Percentiles rank a stretch among this genome's conserved stretches.
Evolutionary conservation across 2,113 vertebrate genomes (phyloP).

Genomic region (Datnioides undecimradiatus): DNA sequence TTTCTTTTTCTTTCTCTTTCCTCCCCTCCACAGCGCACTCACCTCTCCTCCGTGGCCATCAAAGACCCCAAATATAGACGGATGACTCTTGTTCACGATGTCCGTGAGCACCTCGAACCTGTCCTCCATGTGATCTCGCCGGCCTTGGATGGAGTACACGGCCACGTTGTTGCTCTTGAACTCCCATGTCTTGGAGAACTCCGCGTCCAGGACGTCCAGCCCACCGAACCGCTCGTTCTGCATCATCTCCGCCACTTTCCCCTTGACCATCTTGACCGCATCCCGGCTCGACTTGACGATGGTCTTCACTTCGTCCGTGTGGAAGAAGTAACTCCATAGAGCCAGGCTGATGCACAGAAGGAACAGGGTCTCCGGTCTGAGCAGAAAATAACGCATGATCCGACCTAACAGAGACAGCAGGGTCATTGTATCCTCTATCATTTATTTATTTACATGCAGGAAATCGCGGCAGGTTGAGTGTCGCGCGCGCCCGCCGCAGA

Average conservation of each 20-base stretch:
- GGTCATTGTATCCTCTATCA: slow-evolving; percentile 99
- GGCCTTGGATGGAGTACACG: slow-evolving; percentile 98
- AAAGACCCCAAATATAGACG: slow-evolving; percentile 97
- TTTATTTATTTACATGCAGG: slow-evolving; percentile 83
- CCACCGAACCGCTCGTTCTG: slow-evolving; percentile 95
- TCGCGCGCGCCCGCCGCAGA: slow-evolving; percentile 52
- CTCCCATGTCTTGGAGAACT: slow-evolving; percentile 98
- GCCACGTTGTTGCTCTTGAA: slow-evolving; percentile 95
- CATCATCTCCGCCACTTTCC: slow-evolving; percentile 98
- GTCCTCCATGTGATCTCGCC: slow-evolving; percentile 98
- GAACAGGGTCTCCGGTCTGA: slow-evolving; percentile 97
- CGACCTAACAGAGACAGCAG: slow-evolving; percentile 97
- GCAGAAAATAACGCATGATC: slow-evolving; percentile 99
- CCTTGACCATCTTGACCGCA: slow-evolving; percentile 98
- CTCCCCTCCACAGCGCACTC: slow-evolving; percentile 61
- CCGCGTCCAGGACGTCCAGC: slow-evolving; percentile 93
- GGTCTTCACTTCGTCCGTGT: slow-evolving; percentile 99
- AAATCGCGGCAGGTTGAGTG: slow-evolving; percentile 71
- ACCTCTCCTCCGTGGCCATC: slow-evolving; percentile 99
- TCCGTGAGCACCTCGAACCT: slow-evolving; percentile 94
- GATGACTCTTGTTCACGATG: slow-evolving; percentile 94
- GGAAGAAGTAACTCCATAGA: slow-evolving; percentile 99
- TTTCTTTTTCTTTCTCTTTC: too few species aligned
- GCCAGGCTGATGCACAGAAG: slow-evolving; percentile 97
- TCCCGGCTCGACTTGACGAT: slow-evolving; percentile 98